Evolutionary conservation across 2,113 vertebrate species (phyloP).

Genomic region (Barbus barbus): DNA sequence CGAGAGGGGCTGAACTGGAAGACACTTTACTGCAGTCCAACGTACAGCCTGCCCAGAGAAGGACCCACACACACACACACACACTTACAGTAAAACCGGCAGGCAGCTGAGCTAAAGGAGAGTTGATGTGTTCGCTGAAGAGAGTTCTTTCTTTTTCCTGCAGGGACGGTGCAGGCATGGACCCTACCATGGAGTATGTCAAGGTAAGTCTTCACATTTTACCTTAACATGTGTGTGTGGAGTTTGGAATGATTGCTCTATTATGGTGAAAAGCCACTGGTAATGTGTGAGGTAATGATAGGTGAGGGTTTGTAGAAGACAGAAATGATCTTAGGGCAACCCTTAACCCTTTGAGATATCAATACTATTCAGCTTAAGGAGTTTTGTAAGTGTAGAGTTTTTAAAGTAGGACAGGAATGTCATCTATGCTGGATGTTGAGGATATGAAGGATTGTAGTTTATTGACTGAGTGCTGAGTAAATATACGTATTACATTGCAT

Average conservation of each 20-base stretch:
- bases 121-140: conserved; percentile 55
- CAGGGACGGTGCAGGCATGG: conserved; percentile 77
- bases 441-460: background rate
- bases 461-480: background rate
- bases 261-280: background rate
- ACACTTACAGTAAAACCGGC: background rate
- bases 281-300: background rate
- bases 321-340: conserved; percentile 3
- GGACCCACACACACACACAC: background rate
- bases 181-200: conserved; percentile 80
- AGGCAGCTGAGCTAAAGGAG: background rate
- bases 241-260: background rate
- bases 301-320: background rate
- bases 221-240: background rate
- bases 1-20: conserved; percentile 18
- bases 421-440: too few relatives aligned
- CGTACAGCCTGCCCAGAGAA: background rate
- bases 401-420: background rate
- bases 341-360: conserved; percentile 1
- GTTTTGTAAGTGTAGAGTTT: conserved; percentile 9
- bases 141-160: conserved; percentile 61
- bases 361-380: conserved; percentile 16
- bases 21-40: too few relatives aligned
- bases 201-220: conserved; percentile 76
- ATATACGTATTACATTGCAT: background rate